A percentile compares a stretch with the other conserved stretches of the same genome.
Conservation (phyloP, 1,140 invertebrate genomes). For the Asobara japonica region DNA sequence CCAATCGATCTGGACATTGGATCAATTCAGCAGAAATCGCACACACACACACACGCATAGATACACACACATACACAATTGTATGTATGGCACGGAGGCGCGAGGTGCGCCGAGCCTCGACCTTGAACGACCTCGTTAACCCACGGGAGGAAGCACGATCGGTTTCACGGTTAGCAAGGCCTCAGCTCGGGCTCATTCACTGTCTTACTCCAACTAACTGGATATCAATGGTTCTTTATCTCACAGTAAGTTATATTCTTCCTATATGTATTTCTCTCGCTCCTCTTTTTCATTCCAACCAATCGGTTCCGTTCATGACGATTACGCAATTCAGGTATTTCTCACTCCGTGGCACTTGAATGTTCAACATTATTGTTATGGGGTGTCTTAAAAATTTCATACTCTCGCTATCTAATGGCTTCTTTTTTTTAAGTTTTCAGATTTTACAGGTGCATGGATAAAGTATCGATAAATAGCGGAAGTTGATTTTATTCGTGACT, state of each 20-base stretch:
- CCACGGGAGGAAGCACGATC: constrained; percentile 41
- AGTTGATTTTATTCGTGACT: no score
- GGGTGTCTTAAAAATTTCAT: background rate
- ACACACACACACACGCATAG: no score
- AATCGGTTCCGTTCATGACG: background rate
- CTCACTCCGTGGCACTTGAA: background rate
- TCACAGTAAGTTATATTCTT: constrained; percentile 18
- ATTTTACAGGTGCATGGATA: no score
- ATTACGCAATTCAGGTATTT: constrained; percentile 14
- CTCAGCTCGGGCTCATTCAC: constrained; percentile 1
- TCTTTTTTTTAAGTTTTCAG: no score
- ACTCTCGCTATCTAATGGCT: background rate
- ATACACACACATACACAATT: constrained; percentile 8
- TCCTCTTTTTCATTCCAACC: constrained; percentile 3
- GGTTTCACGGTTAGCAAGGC: constrained; percentile 27
- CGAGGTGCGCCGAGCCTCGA: constrained; percentile 31
- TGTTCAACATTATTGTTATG: background rate
- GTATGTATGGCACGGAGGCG: constrained; percentile 3
- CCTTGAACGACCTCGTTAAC: constrained; percentile 44
- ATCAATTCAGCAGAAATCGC: no score
- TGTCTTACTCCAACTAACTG: constrained; percentile 3
- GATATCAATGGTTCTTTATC: constrained; percentile 4
- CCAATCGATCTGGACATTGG: no score
- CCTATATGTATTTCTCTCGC: constrained; percentile 25
- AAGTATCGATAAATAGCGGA: no score